A percentile compares a stretch with the other conserved stretches of the same genome.
These are phyloP conservation scores for Drepana arcuata DNA, from an alignment of 1,140 invertebrate species.

Conservation along the genomic window DNA sequence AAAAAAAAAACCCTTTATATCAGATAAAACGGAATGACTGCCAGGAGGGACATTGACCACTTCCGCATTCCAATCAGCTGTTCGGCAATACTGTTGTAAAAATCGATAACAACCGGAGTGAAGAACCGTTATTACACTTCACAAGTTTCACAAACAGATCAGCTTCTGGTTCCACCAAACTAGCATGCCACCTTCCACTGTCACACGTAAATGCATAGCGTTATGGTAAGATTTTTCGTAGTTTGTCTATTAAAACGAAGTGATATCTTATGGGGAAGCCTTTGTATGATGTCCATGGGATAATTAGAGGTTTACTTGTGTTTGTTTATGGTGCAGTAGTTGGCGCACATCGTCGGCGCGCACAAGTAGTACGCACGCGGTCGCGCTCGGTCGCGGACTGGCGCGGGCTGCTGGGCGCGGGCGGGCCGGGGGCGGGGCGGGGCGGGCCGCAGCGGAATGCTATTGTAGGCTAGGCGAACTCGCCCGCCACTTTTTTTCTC, in stretches of 20 bases:
- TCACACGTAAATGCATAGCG: slow-evolving; percentile 7
- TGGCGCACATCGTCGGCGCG: slow-evolving; percentile 26
- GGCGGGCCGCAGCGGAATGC: slow-evolving; percentile 51
- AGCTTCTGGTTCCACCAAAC: slow-evolving; percentile 24
- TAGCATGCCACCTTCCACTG: slow-evolving; percentile 15
- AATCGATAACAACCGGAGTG: slow-evolving; percentile 54
- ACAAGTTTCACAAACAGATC: slow-evolving; percentile 38
- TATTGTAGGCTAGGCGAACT: slow-evolving; percentile 68
- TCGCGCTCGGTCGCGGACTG: slow-evolving; percentile 47
- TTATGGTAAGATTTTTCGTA: not conserved
- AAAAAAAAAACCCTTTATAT: not conserved
- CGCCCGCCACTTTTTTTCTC: slow-evolving; percentile 67
- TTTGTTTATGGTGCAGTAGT: too few relatives aligned
- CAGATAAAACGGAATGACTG: not conserved
- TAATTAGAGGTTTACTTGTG: too few relatives aligned
- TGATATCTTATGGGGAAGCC: slow-evolving; percentile 26
- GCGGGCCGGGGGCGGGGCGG: slow-evolving; percentile 42
- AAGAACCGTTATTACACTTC: slow-evolving; percentile 33
- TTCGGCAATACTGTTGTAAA: slow-evolving; percentile 38
- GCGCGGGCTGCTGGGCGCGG: slow-evolving; percentile 29
- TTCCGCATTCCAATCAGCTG: slow-evolving; percentile 56
- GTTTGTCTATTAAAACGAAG: slow-evolving; percentile 12
- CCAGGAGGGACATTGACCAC: not conserved
- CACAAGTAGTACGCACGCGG: slow-evolving; percentile 31
- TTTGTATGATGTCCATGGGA: too few relatives aligned